Conservation (phyloP, 1,140 invertebrate species). For the Sitophilus oryzae region DNA sequence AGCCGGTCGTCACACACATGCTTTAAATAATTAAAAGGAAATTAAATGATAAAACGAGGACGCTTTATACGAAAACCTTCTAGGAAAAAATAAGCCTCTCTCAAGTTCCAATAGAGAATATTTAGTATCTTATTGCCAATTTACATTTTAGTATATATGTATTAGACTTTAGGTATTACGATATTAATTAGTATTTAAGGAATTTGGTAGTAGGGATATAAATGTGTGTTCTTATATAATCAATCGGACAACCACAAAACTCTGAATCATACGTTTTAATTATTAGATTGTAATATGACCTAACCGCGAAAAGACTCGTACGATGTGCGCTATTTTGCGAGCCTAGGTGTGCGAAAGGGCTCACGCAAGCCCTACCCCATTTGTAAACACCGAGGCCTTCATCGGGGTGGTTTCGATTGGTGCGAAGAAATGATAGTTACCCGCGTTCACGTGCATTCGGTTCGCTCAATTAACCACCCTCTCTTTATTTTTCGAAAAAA, state of each 20-base stretch:
- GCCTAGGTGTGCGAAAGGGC: conserved; percentile 9
- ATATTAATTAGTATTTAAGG: conserved; percentile 42
- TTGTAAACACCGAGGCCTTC: conserved; percentile 5
- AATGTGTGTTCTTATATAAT: conserved; percentile 38
- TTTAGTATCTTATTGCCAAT: conserved; percentile 44
- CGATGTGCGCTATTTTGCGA: no score
- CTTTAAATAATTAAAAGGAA: conserved; percentile 36
- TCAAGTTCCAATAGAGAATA: conserved; percentile 41
- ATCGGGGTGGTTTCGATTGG: no score
- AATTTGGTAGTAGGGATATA: conserved; percentile 42
- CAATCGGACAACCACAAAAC: conserved; percentile 36
- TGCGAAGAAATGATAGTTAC: no score
- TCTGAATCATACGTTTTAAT: conserved; percentile 34
- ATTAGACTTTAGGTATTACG: conserved; percentile 42
- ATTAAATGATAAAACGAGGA: conserved; percentile 28
- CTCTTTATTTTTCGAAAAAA: no score
- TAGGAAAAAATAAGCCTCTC: conserved; percentile 33
- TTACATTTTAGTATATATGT: conserved; percentile 41
- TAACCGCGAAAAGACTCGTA: conserved; percentile 2
- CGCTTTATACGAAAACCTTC: conserved; percentile 37
- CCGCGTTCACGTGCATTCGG: conserved; percentile 1
- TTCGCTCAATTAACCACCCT: neutral
- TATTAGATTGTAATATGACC: conserved; percentile 3
- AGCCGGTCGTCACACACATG: conserved; percentile 32
- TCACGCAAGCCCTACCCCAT: conserved; percentile 11